Evolutionary conservation across 2,888 invertebrate species (phyloP), one percentile per base, ranked within the genome.

Genomic region (Oegoconia quadripuncta): DNA sequence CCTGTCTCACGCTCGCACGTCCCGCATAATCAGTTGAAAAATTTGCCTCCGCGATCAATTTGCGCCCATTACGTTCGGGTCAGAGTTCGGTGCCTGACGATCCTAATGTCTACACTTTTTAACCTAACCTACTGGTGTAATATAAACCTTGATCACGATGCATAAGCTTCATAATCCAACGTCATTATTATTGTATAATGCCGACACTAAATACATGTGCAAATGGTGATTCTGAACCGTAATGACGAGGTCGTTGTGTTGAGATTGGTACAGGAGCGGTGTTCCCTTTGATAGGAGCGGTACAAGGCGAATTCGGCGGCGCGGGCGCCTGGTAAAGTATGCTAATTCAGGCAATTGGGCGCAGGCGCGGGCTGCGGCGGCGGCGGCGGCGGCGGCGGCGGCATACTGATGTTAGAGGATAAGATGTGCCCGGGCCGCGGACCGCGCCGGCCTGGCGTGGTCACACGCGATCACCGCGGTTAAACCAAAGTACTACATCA

Each of bases 301-400:
- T 66, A 72, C 71, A 69, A 72, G 68, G 64, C 63, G 71, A 72
- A 71, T 75, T 74, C 60, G 74, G 74, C 75, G 75, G 76, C 74
- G n/a, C n/a, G 27, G 13, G 27, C n/a, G 77, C 71, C 68, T 68
- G 52, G 55, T 44, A 67, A 67, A 70, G 69, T 81, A 82, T 82
- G 82, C 79, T 80, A 83, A 84, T 83, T 72, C 56, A 53, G 64
- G 58, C 77, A 81, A 80, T 79, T 81, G 81, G 58, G 56, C 55
- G 59, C 59, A 58, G 49, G 55, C 53, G 59, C 46, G 41, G 38
- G 59, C 59, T 58, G 49, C 54, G 52, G 59, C 46, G 41, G 38
- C 31, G 25, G 31, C n/a, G 14, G 27, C 34, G 13, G 18, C 34
- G 44, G 34, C 42, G 43, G 50, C 61, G 50, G 53, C 59, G 57